Evolutionary conservation across 2,797 vertebrate genomes (phyloP), one percentile per base, ranked within the genome.

Genomic region (Decapterus maruadsi): DNA sequence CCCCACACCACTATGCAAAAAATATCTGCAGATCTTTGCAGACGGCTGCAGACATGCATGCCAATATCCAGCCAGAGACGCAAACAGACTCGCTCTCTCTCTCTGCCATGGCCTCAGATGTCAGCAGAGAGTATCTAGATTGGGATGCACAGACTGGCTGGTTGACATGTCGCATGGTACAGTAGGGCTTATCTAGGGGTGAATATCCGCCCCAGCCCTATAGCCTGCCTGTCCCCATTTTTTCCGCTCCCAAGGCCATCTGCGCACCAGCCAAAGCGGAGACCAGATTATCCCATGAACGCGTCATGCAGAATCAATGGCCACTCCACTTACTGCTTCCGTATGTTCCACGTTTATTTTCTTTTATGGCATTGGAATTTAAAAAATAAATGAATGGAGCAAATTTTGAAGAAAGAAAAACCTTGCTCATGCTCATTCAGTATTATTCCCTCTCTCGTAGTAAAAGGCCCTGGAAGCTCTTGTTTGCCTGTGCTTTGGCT

Each of bases 241-340:
- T 51, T 83, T 63, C 36, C n/a, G 64, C 48, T 83, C 75, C 77
- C 78, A 73, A 53, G 38, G 63, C 94, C 93, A 94, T 95, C 94
- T 95, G 94, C 87, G 69, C 87, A 77, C 68, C 77, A 79, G 84
- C 89, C 88, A 92, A 81, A 90, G 90, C 74, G 53, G 85, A 93
- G 91, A 94, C 89, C 88, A 94, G 93, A 94, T 94, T 94, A 95
- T 93, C 90, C 85, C 82, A 84, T 72, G 83, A 88, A 82, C 79
- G 11, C 58, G 80, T 89, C 84, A 88, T 75, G 65, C 73, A 66
- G 83, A 92, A 89, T 90, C 87, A 87, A 86, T 89, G 80, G 68
- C 57, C 80, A 50, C 73, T 78, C 57, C 59, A 62, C 77, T 85
- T 69, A 65, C 75, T 59, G 75, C 73, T 58, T 81, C 72, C 74